Evolutionary conservation across 2,113 vertebrate species (phyloP).

Genomic region (Rissa tridactyla): DNA sequence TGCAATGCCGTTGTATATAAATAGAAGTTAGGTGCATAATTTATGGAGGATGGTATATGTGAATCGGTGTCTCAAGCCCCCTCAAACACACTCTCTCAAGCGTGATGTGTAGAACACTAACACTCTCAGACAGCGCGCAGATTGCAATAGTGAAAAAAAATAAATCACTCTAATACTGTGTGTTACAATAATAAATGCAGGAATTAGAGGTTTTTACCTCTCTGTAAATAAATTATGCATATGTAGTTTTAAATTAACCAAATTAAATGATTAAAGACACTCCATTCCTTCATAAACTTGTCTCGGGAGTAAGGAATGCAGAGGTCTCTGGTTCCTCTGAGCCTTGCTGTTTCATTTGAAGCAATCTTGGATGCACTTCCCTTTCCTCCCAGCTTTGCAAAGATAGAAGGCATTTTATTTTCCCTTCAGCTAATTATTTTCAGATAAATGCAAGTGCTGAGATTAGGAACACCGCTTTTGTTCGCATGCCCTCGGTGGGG

Average conservation of each 20-base stretch:
- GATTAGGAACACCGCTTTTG: neutral
- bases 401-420: constrained; percentile 11
- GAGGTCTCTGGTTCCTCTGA: constrained; percentile 42
- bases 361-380: constrained; percentile 2
- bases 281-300: constrained; percentile 83
- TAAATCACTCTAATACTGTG: constrained; percentile 64
- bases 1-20: constrained; percentile 65
- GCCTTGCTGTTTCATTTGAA: constrained; percentile 21
- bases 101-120: constrained; percentile 74
- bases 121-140: constrained; percentile 73
- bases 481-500: neutral
- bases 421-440: constrained; percentile 30
- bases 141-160: constrained; percentile 64
- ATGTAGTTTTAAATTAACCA: constrained; percentile 80
- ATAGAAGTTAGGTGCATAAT: constrained; percentile 76
- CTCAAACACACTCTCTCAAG: constrained; percentile 40
- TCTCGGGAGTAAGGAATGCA: constrained; percentile 70
- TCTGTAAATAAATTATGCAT: constrained; percentile 83
- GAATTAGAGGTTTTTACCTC: constrained; percentile 84
- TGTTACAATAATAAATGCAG: constrained; percentile 84
- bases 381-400: neutral
- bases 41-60: constrained; percentile 71
- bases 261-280: constrained; percentile 90
- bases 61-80: constrained; percentile 62
- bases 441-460: neutral